phyloP scores from a whole-genome alignment of 2,888 invertebrate genomes.

The Pyrocoelia pectoralis region DNA sequence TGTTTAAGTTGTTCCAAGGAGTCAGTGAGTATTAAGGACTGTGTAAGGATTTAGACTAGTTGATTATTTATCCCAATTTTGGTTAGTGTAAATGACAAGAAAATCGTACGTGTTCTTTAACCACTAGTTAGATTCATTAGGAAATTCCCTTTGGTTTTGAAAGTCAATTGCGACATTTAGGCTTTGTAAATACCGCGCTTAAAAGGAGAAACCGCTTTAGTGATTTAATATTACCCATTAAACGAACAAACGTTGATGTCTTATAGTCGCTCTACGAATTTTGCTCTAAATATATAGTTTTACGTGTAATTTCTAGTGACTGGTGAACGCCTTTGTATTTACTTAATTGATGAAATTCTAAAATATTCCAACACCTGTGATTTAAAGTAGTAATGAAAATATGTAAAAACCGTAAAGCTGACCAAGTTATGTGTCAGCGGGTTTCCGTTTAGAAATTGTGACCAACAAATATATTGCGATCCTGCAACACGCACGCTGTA shows the following conservation, averaged over 20 bases:
- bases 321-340: too few relatives aligned
- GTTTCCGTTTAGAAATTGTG: conserved; percentile 42
- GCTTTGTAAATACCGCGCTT: background rate
- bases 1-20: too few relatives aligned
- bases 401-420: conserved; percentile 42
- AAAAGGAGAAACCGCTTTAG: background rate
- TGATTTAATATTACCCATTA: conserved; percentile 12
- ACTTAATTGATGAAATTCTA: too few relatives aligned
- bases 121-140: background rate
- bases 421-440: conserved; percentile 44
- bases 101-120: background rate
- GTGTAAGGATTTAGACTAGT: background rate
- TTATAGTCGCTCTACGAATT: conserved; percentile 28
- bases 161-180: background rate
- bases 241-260: conserved; percentile 15
- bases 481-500: conserved; percentile 30
- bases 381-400: conserved; percentile 47
- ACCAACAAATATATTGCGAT: conserved; percentile 41
- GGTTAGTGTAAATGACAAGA: background rate
- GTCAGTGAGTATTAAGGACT: too few relatives aligned
- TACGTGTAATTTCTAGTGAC: too few relatives aligned
- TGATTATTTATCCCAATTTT: background rate
- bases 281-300: conserved; percentile 42
- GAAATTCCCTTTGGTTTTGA: background rate
- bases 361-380: too few relatives aligned